Evolutionary conservation across 2,797 vertebrate species (phyloP).

Genomic region (Pseudotriccus pelzelni): DNA sequence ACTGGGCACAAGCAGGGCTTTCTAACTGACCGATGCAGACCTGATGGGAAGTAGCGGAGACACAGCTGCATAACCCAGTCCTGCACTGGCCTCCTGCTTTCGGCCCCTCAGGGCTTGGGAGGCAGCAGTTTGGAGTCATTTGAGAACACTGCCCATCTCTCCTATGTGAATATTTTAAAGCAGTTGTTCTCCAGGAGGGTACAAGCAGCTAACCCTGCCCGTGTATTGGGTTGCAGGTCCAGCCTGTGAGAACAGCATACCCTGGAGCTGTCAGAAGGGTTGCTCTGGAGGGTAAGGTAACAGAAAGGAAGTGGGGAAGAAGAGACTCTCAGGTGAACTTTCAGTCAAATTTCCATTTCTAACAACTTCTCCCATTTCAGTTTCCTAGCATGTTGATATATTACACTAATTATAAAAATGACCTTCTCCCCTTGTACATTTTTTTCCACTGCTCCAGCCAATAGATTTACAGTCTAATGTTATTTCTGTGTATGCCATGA

Average conservation of each 20-base stretch:
- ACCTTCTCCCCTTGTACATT: conserved; percentile 4
- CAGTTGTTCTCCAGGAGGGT: not conserved
- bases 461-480: conserved; percentile 20
- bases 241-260: not conserved
- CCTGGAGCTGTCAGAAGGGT: not conserved
- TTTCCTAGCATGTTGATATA: conserved; percentile 34
- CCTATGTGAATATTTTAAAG: conserved; percentile 62
- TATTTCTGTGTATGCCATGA: conserved; percentile 27
- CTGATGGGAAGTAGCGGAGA: not conserved
- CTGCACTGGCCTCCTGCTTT: not conserved
- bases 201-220: not conserved
- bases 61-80: not conserved
- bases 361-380: conserved; percentile 54
- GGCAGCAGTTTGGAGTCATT: conserved; percentile 19
- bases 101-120: not conserved
- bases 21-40: not conserved
- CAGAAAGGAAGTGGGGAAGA: not conserved
- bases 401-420: conserved; percentile 45
- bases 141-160: not conserved
- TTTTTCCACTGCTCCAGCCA: conserved; percentile 6
- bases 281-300: not conserved
- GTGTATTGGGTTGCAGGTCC: conserved; percentile 22
- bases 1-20: not conserved
- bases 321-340: conserved; percentile 34
- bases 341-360: conserved; percentile 47